Evolutionary conservation across 2,797 vertebrate species (phyloP).

Genomic region (Pseudochromis fuscus): DNA sequence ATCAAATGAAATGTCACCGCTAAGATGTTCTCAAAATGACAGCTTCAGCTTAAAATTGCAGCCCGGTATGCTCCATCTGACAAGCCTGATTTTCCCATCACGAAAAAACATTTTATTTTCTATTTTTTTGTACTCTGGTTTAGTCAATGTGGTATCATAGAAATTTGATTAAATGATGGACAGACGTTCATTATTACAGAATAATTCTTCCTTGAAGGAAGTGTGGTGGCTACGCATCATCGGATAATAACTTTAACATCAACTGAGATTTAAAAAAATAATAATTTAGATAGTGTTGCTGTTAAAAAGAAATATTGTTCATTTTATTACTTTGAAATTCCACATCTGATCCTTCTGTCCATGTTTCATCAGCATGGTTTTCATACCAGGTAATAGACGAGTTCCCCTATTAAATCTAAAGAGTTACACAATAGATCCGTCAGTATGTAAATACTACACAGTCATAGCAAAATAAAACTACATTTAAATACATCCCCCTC

Average conservation of each 20-base stretch:
- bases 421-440: background rate
- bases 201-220: background rate
- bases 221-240: background rate
- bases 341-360: background rate
- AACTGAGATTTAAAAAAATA: background rate
- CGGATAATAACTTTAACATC: conserved; percentile 7
- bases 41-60: conserved; percentile 57
- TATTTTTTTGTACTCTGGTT: conserved; percentile 19
- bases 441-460: background rate
- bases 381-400: background rate
- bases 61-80: conserved; percentile 50
- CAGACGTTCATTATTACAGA: conserved; percentile 21
- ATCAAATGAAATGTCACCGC: conserved; percentile 66
- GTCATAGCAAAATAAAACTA: background rate
- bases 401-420: background rate
- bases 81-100: conserved; percentile 59
- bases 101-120: conserved; percentile 19
- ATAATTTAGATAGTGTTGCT: too few species aligned
- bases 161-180: conserved; percentile 37
- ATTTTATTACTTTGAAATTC: conserved; percentile 3
- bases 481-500: background rate
- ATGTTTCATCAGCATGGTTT: background rate
- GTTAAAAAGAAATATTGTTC: conserved; percentile 15
- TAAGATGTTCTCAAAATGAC: conserved; percentile 60
- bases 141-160: conserved; percentile 12